Base-by-base conservation (phyloP, 1,140 invertebrate genomes). In the Helicoverpa armigera region DNA sequence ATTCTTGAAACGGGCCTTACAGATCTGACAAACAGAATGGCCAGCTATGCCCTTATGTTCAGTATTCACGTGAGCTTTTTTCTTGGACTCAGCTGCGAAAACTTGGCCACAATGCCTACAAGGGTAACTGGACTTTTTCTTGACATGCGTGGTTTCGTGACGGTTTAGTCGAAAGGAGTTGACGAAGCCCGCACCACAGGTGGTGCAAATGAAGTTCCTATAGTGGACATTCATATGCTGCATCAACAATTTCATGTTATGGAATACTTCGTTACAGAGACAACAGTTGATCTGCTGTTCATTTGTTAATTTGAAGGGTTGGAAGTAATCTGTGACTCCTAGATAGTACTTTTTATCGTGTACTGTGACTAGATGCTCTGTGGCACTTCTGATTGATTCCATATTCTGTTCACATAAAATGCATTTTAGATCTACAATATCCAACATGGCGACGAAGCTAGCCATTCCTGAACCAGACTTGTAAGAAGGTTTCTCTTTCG, bases 211-310 rank as follows among this genome's bases (percentile, higher is more conserved):
- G 48, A 93, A 95, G 61, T 95, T 95, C 23, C 91, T 86, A 23
- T 92, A 94, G 48, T 95, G 94, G 0, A 91, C 77, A 31, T 94
- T 94, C 93, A 95, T 95, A 18, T 95, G 94, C 31, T 94, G 93
- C 90, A 92, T 92, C 50, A 95, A 60, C 2, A 93, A 67, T 61
- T 95, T 94, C 92, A 95, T 94, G 50, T 94, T 95, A 63, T 94
- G 90, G 35, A 91, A 94, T 0, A 87, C 82, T 69, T 92, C 91
- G 18, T 83, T 81, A 79, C 94, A 95, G 0, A 94, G 83, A 48
- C 91, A 93, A 67, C 93, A 95, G 58, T 90, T 88, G 2, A 94
- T 92, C 18, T 90, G 89, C 77, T 88, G 89, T n/a, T 94, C 91
- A 63, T 84, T 89, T 0, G 90, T 90, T 31, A 94, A 73, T 61